These are phyloP conservation scores for Lithosia quadra DNA, from an alignment of 2,888 invertebrate species.

Conservation along the genomic window DNA sequence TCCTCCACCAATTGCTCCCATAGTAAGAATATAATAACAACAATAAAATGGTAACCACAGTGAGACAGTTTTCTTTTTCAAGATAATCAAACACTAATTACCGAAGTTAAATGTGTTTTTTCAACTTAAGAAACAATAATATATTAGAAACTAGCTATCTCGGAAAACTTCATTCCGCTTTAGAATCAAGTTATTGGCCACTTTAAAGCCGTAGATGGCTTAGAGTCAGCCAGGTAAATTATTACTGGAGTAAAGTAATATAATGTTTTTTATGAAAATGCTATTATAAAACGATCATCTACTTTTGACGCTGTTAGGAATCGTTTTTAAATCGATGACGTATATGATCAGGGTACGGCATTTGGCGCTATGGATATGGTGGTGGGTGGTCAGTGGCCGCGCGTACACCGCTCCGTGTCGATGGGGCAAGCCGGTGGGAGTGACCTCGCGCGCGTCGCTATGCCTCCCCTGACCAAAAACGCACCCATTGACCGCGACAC, in stretches of 20 bases:
- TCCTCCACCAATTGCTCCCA: slow-evolving; percentile 57
- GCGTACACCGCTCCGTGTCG: slow-evolving; percentile 95
- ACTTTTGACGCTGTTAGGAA: background rate
- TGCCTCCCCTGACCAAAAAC: slow-evolving; percentile 87
- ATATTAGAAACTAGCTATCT: too few species aligned
- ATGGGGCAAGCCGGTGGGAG: slow-evolving; percentile 92
- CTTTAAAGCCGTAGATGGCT: too few species aligned
- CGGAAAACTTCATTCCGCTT: too few species aligned
- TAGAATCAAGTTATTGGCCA: too few species aligned
- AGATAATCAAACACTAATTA: too few species aligned
- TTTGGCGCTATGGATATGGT: slow-evolving; percentile 33
- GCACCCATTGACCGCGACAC: slow-evolving; percentile 71
- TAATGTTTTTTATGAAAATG: too few species aligned
- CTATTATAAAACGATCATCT: too few species aligned
- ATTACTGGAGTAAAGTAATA: too few species aligned
- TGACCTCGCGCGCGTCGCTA: slow-evolving; percentile 67
- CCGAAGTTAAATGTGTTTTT: too few species aligned
- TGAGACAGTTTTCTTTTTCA: too few species aligned
- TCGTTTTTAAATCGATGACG: background rate
- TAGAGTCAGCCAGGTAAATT: too few species aligned
- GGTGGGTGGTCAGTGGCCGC: slow-evolving; percentile 69
- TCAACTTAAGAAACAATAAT: too few species aligned
- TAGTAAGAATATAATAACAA: slow-evolving; percentile 44
- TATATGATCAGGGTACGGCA: slow-evolving; percentile 27
- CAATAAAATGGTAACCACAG: background rate